These are phyloP conservation scores for Cuniculus paca DNA, from an alignment of 2,797 vertebrate species.

Conservation along the genomic window DNA sequence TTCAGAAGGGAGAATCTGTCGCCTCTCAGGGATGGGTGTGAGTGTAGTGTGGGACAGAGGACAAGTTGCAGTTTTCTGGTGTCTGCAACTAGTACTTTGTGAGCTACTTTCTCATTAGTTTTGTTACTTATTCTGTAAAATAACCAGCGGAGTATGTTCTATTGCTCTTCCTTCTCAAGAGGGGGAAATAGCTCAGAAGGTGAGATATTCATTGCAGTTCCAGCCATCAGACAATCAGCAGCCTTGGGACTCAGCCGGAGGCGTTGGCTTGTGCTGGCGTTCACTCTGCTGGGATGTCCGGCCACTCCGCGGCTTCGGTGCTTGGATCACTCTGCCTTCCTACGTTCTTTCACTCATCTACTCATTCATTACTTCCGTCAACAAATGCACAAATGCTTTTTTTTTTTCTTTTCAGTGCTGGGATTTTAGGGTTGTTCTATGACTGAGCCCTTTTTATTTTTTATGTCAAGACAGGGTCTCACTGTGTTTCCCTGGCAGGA, in stretches of 20 bases:
- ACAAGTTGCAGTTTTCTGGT: not conserved
- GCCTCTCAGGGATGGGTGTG: not conserved
- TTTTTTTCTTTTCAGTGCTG: not conserved
- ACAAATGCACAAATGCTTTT: too few relatives aligned
- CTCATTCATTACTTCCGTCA: conserved; percentile 28
- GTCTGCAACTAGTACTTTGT: not conserved
- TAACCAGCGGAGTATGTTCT: not conserved
- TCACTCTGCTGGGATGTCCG: not conserved
- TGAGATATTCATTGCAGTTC: not conserved
- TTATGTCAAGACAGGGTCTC: not conserved
- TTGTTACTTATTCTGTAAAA: not conserved
- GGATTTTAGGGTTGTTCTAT: not conserved
- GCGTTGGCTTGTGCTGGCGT: not conserved
- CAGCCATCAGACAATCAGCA: not conserved
- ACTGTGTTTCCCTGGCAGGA: not conserved
- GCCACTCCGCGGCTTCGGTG: not conserved
- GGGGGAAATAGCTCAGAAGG: not conserved
- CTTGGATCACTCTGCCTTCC: not conserved
- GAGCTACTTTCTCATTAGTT: not conserved
- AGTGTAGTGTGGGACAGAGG: not conserved
- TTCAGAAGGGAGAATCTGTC: not conserved
- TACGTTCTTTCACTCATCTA: not conserved
- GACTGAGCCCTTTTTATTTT: not conserved
- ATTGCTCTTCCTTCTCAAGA: conserved; percentile 25
- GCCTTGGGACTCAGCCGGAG: not conserved